A percentile compares a stretch with the other conserved stretches of the same genome.
Evolutionary conservation across 2,888 invertebrate genomes (phyloP).

Genomic region (Pheosia gnoma): DNA sequence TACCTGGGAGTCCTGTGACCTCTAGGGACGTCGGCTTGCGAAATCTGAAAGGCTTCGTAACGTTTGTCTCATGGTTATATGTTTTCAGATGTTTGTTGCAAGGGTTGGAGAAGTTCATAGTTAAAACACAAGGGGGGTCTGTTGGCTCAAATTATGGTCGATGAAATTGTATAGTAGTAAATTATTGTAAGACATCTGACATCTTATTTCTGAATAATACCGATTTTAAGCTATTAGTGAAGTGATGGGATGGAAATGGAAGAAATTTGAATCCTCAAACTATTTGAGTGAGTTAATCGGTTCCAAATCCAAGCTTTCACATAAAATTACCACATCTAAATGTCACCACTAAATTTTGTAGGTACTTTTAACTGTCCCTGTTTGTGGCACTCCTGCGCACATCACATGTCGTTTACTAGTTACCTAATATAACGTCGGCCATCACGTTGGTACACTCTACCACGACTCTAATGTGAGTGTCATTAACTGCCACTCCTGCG

Average conservation of each 20-base stretch:
- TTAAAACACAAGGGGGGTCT: no score
- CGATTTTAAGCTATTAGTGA: no score
- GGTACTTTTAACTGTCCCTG: neutral
- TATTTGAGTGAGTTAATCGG: no score
- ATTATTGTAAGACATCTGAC: no score
- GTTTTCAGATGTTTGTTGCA: neutral
- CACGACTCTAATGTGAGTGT: neutral
- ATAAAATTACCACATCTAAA: neutral
- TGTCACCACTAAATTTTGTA: no score
- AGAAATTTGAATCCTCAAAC: no score
- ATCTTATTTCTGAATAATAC: no score
- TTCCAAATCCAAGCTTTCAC: no score
- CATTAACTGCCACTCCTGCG: slow-evolving; percentile 3
- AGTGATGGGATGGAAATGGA: no score
- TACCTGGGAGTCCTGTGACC: slow-evolving; percentile 8
- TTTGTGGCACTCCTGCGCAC: neutral
- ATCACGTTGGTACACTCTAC: neutral
- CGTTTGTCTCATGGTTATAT: neutral
- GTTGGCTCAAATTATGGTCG: no score
- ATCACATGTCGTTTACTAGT: neutral
- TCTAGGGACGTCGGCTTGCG: slow-evolving; percentile 6
- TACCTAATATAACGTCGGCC: neutral
- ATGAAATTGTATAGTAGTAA: no score
- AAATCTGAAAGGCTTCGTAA: neutral
- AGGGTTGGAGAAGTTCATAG: neutral